Evolutionary conservation across 2,113 vertebrate species (phyloP).

Genomic region (Orientallactaga bullata): DNA sequence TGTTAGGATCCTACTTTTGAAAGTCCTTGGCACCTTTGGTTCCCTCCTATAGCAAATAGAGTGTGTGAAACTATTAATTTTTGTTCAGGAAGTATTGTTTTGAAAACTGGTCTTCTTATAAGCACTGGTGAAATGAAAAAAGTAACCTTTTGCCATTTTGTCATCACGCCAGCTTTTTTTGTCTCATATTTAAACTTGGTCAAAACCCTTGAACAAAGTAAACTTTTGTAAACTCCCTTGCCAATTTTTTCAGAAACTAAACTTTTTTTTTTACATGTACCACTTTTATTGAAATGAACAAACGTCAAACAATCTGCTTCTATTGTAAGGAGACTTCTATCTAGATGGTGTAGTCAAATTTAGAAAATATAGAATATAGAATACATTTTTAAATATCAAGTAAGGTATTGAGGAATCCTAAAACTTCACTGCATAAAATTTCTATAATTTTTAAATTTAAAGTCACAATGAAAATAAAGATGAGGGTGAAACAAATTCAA

Average conservation of each 20-base stretch:
- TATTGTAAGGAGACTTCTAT: constrained; percentile 60
- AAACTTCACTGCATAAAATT: constrained; percentile 41
- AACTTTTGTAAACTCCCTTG: constrained; percentile 40
- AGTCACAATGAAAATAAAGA: constrained; percentile 22
- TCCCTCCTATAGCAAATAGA: neutral
- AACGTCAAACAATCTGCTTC: constrained; percentile 74
- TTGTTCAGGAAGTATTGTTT: neutral
- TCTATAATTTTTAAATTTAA: constrained; percentile 5
- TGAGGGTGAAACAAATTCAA: neutral
- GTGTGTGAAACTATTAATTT: constrained; percentile 41
- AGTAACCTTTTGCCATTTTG: constrained; percentile 42
- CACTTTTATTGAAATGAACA: constrained; percentile 59
- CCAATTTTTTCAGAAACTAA: constrained; percentile 30
- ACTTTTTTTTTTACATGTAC: constrained; percentile 30
- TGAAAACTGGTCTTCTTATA: constrained; percentile 61
- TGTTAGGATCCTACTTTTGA: constrained; percentile 1
- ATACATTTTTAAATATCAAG: constrained; percentile 61
- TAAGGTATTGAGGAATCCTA: constrained; percentile 48
- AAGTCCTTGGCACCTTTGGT: neutral
- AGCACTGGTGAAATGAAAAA: constrained; percentile 43
- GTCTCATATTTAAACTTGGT: neutral
- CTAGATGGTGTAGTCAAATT: constrained; percentile 48
- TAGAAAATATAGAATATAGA: constrained; percentile 74
- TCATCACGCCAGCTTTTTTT: constrained; percentile 3
- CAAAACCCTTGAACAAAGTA: constrained; percentile 24